Base-by-base conservation (phyloP, 2,888 invertebrate species). In the Crioceris asparagi region DNA sequence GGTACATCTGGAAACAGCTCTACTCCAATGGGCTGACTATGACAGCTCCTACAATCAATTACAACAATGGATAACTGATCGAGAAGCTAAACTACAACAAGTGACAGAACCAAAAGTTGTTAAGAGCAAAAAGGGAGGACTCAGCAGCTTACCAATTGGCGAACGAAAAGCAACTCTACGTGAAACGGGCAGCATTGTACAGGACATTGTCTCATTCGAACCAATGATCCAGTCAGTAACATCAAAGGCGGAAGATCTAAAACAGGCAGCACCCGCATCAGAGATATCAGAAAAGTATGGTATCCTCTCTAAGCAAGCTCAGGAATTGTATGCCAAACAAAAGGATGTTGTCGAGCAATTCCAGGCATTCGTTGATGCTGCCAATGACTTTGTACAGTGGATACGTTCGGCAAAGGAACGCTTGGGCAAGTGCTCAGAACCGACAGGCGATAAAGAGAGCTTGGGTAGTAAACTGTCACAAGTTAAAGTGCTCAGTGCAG, bases 161-260 rank as follows among this genome's bases (percentile, higher is more conserved):
- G 91, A 91, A 61, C 73, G 88, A 37, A 90, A 88, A 65, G 90
- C 90, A 4, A 86, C 83, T 54, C 72, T 92, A 30, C 74, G 91
- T 49, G 86, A 88, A 67, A 91, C 91, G 39, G 88, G 90, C 67
- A 90, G 87, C 62, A 87, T 93, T 57, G 90, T 93, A 29, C 92
- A 93, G 68, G 94, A 96, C 66, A 93, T 94, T 58, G 88, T 91
- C 48, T 88, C 92, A 35, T 91, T 93, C 66, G 92, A 94, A 63
- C 93, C 93, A 34, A 92, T 94, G 87, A 91, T 94, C 53, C 91
- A 92, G 62, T 92, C 92, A 29, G 90, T 93, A 26, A 82, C 88
- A 37, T 85, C 83, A 35, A 94, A 93, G 69, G 93, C 92, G 45
- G 88, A 87, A 51, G 90, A 90, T 66, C 70, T 93, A 50, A 84